A percentile compares a stretch with the other conserved stretches of the same genome.
Evolutionary conservation across 2,797 vertebrate genomes (phyloP).

Genomic region (Lophotriccus pileatus): DNA sequence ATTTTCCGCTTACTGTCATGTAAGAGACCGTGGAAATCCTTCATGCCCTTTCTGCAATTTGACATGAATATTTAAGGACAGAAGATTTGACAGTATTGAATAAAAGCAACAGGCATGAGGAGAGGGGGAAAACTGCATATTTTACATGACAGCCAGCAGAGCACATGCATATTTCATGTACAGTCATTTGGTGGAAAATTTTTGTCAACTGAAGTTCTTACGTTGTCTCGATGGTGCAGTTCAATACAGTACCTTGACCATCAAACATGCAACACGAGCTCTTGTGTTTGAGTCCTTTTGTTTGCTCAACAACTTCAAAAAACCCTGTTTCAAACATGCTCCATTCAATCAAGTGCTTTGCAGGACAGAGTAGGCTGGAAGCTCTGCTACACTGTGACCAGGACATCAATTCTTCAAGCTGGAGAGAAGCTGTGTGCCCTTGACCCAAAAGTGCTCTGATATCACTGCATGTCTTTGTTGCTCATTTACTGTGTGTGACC

Average conservation of each 20-base stretch:
- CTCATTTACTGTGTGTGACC: not conserved
- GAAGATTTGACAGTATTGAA: not conserved
- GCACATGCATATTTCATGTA: not conserved
- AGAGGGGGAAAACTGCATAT: not conserved
- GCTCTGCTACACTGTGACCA: not conserved
- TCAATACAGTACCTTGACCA: not conserved
- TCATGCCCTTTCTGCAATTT: not conserved
- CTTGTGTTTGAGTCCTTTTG: not conserved
- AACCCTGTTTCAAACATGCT: not conserved
- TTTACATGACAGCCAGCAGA: not conserved
- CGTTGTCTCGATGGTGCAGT: not conserved
- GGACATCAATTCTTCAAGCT: not conserved
- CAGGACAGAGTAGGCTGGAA: not conserved
- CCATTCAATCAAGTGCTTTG: not conserved
- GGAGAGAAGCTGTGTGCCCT: not conserved
- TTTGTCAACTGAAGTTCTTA: not conserved
- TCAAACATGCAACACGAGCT: not conserved
- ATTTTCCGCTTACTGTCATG: not conserved
- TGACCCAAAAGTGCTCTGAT: fast-evolving
- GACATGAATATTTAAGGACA: not conserved
- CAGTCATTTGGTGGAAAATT: not conserved
- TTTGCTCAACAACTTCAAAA: not conserved
- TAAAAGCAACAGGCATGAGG: not conserved
- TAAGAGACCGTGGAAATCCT: not conserved
- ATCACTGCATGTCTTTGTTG: not conserved